Base-by-base conservation (phyloP, 1,140 invertebrate genomes). In the Episyrphus balteatus region DNA sequence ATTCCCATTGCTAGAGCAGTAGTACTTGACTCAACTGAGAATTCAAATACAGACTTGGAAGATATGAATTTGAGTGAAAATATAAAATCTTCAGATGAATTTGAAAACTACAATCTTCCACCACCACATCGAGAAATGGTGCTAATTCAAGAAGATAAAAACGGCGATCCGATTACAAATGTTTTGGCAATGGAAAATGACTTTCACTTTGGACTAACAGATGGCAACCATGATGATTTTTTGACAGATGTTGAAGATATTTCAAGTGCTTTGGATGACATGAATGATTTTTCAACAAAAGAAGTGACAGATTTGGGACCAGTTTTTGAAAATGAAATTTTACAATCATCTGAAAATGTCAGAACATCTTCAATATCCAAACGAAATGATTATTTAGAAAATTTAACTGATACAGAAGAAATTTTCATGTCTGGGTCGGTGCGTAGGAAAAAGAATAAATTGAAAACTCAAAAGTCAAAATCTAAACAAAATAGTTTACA, bases 391-490 rank as follows among this genome's bases (percentile, higher is more conserved):
- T 52, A 51, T 0, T 62, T 61, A 48, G 57, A 56, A 3, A 68
- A 70, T 44, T 63, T 68, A 0, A 76, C 73, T 14, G 74, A 76
- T 53, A 73, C 72, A 1, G 74, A 77, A 57, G 74, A 76, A 42
- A 57, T 75, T 30, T 60, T 67, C 46, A 47, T 73, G 17, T 57
- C 59, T 10, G 60, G 55, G 9, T 64, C 60, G 5, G 62, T 63
- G 42, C 51, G 61, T 3, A 58, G 64, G 40, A 66, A 52, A 57
- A 60, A 26, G 21, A 26, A 26, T 26, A 26, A 26, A 26, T 26
- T 26, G 3, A 26, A 26, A 26, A 26, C 15, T 30, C 14, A n/a
- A n/a, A 44, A 44, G 13, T n/a, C 42, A 19, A 44, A 44, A 30
- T 5, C 42, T 3, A 30, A 44, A 33, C 18, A 44, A 7, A 32